These are phyloP conservation scores for Hypocryptadius cinnamomeus DNA, from an alignment of 2,113 vertebrate species.

Conservation along the genomic window DNA sequence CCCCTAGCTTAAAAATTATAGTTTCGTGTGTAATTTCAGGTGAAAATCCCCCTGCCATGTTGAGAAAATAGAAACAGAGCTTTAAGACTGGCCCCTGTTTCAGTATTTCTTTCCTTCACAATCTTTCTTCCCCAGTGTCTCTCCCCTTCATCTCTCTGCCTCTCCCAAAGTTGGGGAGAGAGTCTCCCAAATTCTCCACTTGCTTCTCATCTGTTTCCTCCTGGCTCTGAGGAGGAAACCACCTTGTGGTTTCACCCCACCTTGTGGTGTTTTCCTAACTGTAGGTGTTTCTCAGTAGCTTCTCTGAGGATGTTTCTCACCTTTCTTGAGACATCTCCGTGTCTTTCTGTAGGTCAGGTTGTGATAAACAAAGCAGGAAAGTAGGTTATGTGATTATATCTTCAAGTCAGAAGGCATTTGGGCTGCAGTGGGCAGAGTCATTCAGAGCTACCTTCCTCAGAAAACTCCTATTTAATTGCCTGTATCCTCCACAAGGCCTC, in stretches of 20 bases:
- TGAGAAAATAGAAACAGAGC: background rate
- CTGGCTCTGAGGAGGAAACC: background rate
- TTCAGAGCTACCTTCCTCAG: background rate
- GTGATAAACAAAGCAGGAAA: background rate
- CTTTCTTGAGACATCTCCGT: background rate
- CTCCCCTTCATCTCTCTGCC: background rate
- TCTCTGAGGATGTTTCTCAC: background rate
- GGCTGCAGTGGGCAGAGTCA: background rate
- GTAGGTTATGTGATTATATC: background rate
- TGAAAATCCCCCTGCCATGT: rapidly evolving
- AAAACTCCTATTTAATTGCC: background rate
- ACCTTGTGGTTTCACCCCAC: background rate
- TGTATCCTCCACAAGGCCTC: background rate
- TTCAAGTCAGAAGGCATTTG: background rate
- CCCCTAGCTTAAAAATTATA: background rate
- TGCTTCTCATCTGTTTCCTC: background rate
- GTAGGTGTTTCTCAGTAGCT: background rate
- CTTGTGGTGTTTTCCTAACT: background rate
- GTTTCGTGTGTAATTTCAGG: background rate
- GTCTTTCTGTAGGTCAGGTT: background rate
- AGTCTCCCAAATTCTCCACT: background rate
- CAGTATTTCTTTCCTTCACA: background rate
- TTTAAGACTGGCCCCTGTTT: background rate
- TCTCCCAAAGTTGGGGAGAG: background rate
- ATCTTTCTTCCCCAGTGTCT: background rate